Base-by-base conservation (phyloP, 2,797 vertebrate species). In the Eulemur coronatus region DNA sequence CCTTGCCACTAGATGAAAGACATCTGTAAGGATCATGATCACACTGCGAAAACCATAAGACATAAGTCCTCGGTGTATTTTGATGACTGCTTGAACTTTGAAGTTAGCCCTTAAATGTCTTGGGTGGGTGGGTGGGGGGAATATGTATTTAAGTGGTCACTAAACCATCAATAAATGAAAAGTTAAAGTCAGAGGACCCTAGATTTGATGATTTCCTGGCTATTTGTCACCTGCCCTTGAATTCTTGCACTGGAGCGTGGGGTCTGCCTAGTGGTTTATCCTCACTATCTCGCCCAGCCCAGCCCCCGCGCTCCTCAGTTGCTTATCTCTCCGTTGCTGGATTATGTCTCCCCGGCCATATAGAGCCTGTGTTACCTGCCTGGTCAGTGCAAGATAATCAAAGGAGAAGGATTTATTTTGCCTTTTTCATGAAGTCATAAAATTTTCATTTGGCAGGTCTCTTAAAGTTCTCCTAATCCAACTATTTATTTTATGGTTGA, bases 401-500 rank as follows among this genome's bases (percentile, higher is more conserved):
- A 93, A 91, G 67, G 52, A 79, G 69, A 94, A 93, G 65, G 75
- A 95, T 89, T 97, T 95, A 81, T 78, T 94, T 97, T 80, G 91
- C 30, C 61, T 75, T 96, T 97, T 84, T 95, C 33, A 63, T 86
- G 33, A 95, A 94, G 46, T 84, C 84, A 84, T 67, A 73, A 26
- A 57, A 65, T 76, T 93, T 95, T 91, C 84, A 89, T 80, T 96
- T 89, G 84, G 18, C n/a, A 89, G 24, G 38, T 80, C 57, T 89
- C 63, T 86, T 89, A 69, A 95, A 95, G 43, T 38, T 75, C 69
- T 95, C 73, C 63, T 81, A 92, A 87, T 94, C 80, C 59, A 76
- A 85, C 12, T 84, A 55, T 22, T 96, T 93, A 85, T 76, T 84
- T 96, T 90, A 52, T 84, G 24, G 35, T 69, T 84, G 75, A 93